phyloP scores from a whole-genome alignment of 2,113 vertebrate genomes.

The Alligator sinensis region DNA sequence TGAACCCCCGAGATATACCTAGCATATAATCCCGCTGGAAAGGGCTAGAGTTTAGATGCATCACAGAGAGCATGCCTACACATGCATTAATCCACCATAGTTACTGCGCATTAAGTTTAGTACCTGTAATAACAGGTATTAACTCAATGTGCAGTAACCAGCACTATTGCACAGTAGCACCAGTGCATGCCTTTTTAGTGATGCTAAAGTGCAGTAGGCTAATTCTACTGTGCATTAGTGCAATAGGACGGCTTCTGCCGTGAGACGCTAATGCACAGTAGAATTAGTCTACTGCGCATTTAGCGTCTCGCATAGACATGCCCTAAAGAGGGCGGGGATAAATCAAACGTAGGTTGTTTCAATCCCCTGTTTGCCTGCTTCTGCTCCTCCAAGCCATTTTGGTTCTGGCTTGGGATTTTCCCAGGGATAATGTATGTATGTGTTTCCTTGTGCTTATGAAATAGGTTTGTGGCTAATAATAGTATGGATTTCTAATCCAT shows the following conservation, averaged over 20 bases:
- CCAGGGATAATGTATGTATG: not conserved
- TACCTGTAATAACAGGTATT: too few species aligned
- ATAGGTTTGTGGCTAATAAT: not conserved
- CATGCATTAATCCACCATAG: too few species aligned
- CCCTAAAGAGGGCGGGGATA: not conserved
- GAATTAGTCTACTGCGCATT: too few species aligned
- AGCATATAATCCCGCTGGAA: not conserved
- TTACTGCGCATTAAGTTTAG: too few species aligned
- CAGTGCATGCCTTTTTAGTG: too few species aligned
- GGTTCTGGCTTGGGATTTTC: not conserved
- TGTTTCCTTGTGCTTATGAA: not conserved
- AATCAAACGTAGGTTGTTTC: not conserved
- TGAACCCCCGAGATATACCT: rapidly evolving
- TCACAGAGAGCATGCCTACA: too few species aligned
- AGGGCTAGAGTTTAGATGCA: not conserved
- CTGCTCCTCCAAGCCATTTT: not conserved
- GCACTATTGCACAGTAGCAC: too few species aligned
- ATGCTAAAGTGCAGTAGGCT: too few species aligned
- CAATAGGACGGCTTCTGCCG: too few species aligned
- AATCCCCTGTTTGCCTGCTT: not conserved
- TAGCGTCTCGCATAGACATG: too few species aligned
- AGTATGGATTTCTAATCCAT: not conserved
- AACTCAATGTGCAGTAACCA: not conserved
- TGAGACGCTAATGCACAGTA: too few species aligned
- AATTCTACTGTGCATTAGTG: too few species aligned